Evolutionary conservation across 1,140 invertebrate genomes (phyloP).

Genomic region (Leptinotarsa texana): DNA sequence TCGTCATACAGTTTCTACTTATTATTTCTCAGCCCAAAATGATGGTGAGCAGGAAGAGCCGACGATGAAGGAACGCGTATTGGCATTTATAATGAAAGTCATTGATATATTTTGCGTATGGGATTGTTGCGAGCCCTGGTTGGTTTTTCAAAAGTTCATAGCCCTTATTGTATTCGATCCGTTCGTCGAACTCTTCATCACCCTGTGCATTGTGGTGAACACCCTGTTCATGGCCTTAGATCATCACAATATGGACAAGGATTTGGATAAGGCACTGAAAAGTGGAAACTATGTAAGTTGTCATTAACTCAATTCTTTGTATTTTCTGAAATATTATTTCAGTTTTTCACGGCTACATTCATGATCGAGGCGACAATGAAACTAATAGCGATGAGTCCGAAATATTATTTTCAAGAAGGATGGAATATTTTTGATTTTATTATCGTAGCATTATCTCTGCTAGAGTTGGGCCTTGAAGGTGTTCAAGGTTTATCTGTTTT

Average conservation of each 20-base stretch:
- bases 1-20: conserved; percentile 82
- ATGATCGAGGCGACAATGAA: conserved; percentile 95
- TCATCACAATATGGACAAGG: conserved; percentile 90
- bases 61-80: conserved; percentile 82
- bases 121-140: conserved; percentile 93
- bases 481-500: conserved; percentile 95
- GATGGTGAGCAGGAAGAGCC: conserved; percentile 85
- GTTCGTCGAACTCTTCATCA: conserved; percentile 97
- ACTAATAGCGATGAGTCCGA: conserved; percentile 94
- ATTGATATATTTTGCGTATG: conserved; percentile 95
- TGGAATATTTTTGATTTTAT: conserved; percentile 99
- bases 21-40: conserved; percentile 85
- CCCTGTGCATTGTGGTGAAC: conserved; percentile 96
- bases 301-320: background rate
- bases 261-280: conserved; percentile 82
- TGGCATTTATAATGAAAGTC: conserved; percentile 73
- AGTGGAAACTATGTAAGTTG: conserved; percentile 92
- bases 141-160: conserved; percentile 89
- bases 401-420: conserved; percentile 97
- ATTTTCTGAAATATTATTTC: conserved; percentile 47
- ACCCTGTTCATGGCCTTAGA: conserved; percentile 98
- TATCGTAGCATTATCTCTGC: conserved; percentile 92
- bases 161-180: conserved; percentile 93
- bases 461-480: conserved; percentile 90
- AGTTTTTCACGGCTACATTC: conserved; percentile 98